Conservation (phyloP, 2,113 vertebrate species). For the Dunckerocampus dactyliophorus region DNA sequence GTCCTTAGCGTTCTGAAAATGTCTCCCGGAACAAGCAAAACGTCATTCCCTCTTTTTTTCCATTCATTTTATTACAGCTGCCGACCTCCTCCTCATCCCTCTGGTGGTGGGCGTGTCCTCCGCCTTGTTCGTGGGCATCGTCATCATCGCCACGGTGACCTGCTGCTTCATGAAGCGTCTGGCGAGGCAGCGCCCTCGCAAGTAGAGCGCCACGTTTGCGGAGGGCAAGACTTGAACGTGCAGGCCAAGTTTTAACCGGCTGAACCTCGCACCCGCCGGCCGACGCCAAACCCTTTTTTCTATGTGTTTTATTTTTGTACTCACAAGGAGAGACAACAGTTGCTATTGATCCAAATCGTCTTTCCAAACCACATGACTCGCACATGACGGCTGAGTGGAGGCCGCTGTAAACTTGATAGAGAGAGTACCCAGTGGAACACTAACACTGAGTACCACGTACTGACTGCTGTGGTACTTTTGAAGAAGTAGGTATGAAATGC, state of each 20-base stretch:
- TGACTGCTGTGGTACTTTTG: too few relatives aligned
- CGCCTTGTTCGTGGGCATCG: slow-evolving; percentile 78
- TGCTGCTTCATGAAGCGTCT: slow-evolving; percentile 87
- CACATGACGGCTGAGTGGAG: slow-evolving; percentile 23
- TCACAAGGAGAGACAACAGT: too few relatives aligned
- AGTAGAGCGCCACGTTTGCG: slow-evolving; percentile 37
- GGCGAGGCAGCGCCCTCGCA: slow-evolving; percentile 60
- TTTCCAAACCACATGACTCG: neutral
- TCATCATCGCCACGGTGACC: slow-evolving; percentile 80
- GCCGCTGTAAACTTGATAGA: too few relatives aligned
- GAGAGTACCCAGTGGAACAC: neutral
- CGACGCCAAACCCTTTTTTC: too few relatives aligned
- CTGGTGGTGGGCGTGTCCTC: slow-evolving; percentile 77
- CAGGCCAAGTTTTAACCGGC: too few relatives aligned
- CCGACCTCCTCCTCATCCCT: slow-evolving; percentile 82
- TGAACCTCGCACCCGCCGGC: too few relatives aligned
- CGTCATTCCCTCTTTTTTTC: neutral
- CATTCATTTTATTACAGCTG: slow-evolving; percentile 54
- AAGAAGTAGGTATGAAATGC: slow-evolving; percentile 11
- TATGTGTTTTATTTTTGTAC: too few relatives aligned
- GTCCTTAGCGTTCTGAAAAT: too few relatives aligned
- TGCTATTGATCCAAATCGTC: too few relatives aligned
- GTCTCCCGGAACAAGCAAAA: neutral
- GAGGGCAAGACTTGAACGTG: too few relatives aligned
- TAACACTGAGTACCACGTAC: neutral